A percentile compares a stretch with the other conserved stretches of the same genome.
These are phyloP conservation scores for Tylochromis polylepis DNA, from an alignment of 2,113 vertebrate species.

Conservation along the genomic window DNA sequence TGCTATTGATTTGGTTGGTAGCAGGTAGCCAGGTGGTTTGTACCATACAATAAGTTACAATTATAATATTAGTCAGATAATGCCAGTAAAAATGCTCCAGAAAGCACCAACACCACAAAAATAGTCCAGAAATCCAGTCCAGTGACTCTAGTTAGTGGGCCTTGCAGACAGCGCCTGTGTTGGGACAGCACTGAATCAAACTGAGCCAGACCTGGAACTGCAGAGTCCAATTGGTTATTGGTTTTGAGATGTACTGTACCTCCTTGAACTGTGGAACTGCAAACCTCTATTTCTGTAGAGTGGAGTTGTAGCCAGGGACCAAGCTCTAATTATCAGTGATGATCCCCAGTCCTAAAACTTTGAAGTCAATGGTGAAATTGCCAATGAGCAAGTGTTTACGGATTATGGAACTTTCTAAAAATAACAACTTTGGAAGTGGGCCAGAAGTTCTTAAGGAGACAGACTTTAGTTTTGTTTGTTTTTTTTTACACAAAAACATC, in stretches of 20 bases:
- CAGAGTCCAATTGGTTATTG: neutral
- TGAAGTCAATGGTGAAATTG: neutral
- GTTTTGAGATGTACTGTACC: neutral
- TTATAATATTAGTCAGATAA: neutral
- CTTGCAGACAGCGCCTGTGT: neutral
- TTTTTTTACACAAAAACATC: too few relatives aligned
- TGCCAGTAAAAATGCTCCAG: neutral
- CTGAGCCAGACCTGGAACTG: neutral
- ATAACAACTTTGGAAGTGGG: neutral
- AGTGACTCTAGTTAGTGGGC: neutral
- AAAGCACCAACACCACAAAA: neutral
- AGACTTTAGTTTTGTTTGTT: neutral
- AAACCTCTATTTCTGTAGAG: neutral
- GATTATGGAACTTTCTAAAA: neutral
- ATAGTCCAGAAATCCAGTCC: neutral
- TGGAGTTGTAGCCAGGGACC: neutral
- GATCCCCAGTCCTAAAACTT: neutral
- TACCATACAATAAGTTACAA: accelerated
- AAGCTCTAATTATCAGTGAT: neutral
- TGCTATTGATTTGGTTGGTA: neutral
- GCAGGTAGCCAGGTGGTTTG: neutral
- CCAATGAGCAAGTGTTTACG: accelerated
- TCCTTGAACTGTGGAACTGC: neutral
- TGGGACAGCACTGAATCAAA: neutral
- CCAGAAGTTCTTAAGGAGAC: neutral